Percentiles rank a stretch among this genome's conserved stretches.
Conservation (phyloP, 2,797 vertebrate species). For the Parauchenoglanis ngamensis region DNA sequence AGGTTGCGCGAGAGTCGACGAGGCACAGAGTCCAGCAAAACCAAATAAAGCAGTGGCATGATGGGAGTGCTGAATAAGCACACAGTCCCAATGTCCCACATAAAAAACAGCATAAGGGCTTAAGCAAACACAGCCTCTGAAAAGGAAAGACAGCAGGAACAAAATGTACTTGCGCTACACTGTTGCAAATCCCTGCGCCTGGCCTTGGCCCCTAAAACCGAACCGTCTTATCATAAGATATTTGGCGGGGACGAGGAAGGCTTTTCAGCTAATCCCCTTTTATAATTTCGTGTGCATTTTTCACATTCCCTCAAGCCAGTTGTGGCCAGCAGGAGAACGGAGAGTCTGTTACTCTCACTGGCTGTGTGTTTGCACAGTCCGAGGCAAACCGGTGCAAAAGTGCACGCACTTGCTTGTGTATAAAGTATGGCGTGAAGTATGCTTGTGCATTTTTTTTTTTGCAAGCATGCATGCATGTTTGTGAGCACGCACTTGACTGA, state of each 20-base stretch:
- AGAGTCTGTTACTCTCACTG: constrained; percentile 15
- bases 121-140: constrained; percentile 70
- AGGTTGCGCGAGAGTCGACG: constrained; percentile 1
- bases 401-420: constrained; percentile 2
- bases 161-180: constrained; percentile 67
- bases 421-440: constrained; percentile 1
- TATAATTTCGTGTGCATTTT: constrained; percentile 72
- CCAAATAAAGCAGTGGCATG: constrained; percentile 30
- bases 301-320: constrained; percentile 68
- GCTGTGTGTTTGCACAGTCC: constrained; percentile 11
- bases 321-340: constrained; percentile 56
- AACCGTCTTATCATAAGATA: constrained; percentile 68
- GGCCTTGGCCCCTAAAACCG: constrained; percentile 59
- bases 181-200: constrained; percentile 68
- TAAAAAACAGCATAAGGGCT: constrained; percentile 61
- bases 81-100: constrained; percentile 66
- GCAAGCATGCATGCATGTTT: not conserved
- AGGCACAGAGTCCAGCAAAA: constrained; percentile 4
- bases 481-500: not conserved
- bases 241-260: constrained; percentile 64
- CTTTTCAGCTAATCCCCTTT: constrained; percentile 67
- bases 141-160: constrained; percentile 70
- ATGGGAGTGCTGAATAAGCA: constrained; percentile 52
- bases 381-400: constrained; percentile 26
- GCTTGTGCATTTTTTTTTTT: not conserved